A percentile compares a stretch with the other conserved stretches of the same genome.
Conservation (phyloP, 2,888 invertebrate species). For the Hirtodrosophila trivittata region DNA sequence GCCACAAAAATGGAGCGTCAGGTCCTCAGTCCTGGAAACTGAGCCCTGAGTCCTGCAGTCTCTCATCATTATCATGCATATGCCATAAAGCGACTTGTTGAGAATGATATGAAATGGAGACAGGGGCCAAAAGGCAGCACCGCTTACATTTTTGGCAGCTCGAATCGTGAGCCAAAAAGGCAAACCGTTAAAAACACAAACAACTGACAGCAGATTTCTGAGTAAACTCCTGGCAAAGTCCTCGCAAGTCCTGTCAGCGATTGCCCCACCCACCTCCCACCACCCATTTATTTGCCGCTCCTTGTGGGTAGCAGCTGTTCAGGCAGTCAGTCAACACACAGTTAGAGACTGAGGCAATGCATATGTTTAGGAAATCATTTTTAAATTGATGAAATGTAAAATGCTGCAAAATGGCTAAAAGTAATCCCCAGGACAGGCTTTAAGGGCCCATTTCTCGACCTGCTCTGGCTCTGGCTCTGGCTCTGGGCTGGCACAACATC, state of each 20-base stretch:
- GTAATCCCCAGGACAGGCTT: conserved; percentile 53
- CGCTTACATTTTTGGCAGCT: conserved; percentile 37
- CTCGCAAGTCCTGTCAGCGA: neutral
- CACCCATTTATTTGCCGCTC: conserved; percentile 27
- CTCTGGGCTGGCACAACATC: too few species aligned
- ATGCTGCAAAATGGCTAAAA: conserved; percentile 66
- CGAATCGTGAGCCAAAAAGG: conserved; percentile 13
- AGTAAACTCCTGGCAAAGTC: conserved; percentile 9
- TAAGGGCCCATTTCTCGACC: neutral
- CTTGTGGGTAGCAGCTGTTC: conserved; percentile 60
- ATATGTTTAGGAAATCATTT: conserved; percentile 67
- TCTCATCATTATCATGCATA: conserved; percentile 78
- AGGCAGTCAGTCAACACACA: conserved; percentile 54
- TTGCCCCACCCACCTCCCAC: neutral
- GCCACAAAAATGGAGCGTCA: conserved; percentile 53
- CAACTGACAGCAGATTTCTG: conserved; percentile 47
- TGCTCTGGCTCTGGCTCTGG: too few species aligned
- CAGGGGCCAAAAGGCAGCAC: neutral
- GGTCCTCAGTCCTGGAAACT: conserved; percentile 27
- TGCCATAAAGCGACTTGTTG: conserved; percentile 80
- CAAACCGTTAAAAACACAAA: conserved; percentile 34
- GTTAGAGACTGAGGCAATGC: conserved; percentile 20
- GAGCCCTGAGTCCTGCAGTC: too few species aligned
- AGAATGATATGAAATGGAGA: conserved; percentile 39
- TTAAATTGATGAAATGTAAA: conserved; percentile 66